Base-by-base conservation (phyloP, 2,888 invertebrate species). In the Nymphalis c-album region DNA sequence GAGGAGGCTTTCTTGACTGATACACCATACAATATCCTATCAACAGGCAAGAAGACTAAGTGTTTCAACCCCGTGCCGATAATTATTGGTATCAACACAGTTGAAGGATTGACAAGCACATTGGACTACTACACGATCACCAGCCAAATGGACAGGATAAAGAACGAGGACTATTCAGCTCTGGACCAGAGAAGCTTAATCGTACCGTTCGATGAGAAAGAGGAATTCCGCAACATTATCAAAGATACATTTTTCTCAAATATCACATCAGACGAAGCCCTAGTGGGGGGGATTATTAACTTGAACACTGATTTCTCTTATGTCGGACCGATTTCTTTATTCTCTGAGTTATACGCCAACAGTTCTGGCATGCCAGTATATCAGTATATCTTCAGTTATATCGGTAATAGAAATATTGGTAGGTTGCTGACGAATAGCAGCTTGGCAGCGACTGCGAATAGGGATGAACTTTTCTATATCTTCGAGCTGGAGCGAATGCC, bases 11-110 rank as follows among this genome's bases (percentile, higher is more conserved):
- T 90, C 68, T 74, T 89, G n/a, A 81, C 77, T 0, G 90, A 90
- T 58, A 83, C 74, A 77, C 95, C 79, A 60, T 94, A 76, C 73
- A 93, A 87, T 53, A 83, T 93, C 10, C 67, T 94, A 16, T 74
- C 78, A 7, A 76, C 77, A 3, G 67, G 69, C 35, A 80, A 85
- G 46, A 74, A 77, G 1, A 80, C 82, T 1, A 76, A 77, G 2
- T 65, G 71, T 1, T 86, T 87, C 46, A 80, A 90, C 22, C 84
- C 89, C 0, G 91, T 93, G 7, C 94, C 94, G 0, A 78, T 89
- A 0, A 86, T 94, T 5, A 85, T 93, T 72, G 94, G 94, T 0
- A 79, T 93, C 0, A 93, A 91, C 62, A 93, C 93, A 0, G 92
- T 91, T 0, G 94, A 94, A 80, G 94, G 94, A 0, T 72, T 94